phyloP scores from a whole-genome alignment of 2,888 invertebrate genomes.

The Caenorhabditis uteleia region DNA sequence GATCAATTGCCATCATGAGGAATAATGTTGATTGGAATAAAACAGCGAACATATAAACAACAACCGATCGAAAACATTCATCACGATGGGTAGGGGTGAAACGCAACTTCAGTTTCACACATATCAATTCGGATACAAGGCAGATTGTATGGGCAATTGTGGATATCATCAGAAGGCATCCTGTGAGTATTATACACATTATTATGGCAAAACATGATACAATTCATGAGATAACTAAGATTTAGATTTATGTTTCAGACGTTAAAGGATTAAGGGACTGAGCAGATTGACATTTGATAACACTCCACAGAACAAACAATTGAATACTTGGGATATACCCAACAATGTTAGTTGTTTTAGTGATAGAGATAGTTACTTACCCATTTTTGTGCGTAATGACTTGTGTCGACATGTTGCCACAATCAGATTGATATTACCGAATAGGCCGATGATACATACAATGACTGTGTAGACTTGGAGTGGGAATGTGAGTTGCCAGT shows the following conservation, averaged over 20 bases:
- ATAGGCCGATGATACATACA: conserved; percentile 27
- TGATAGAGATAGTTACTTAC: too few species aligned
- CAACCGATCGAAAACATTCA: conserved; percentile 37
- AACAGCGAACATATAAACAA: conserved; percentile 40
- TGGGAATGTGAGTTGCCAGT: conserved; percentile 22
- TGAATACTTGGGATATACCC: conserved; percentile 7
- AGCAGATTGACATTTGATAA: too few species aligned
- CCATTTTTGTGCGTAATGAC: conserved; percentile 35
- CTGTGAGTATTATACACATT: conserved; percentile 5
- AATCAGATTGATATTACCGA: conserved; percentile 32
- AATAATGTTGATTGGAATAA: conserved; percentile 36
- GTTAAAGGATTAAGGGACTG: too few species aligned
- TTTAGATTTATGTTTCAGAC: too few species aligned
- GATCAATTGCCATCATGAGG: conserved; percentile 39
- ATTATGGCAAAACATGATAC: not conserved
- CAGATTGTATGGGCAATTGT: conserved; percentile 37
- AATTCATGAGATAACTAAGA: too few species aligned
- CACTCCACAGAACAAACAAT: too few species aligned
- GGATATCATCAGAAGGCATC: conserved; percentile 34
- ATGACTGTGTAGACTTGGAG: conserved; percentile 29
- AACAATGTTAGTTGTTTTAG: too few species aligned
- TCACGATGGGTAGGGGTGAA: conserved; percentile 37
- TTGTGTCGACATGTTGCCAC: conserved; percentile 33
- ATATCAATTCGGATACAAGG: conserved; percentile 32
- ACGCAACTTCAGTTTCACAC: conserved; percentile 30